Percentiles rank a stretch among this genome's conserved stretches.
These are phyloP conservation scores for Euplagia quadripunctaria DNA, from an alignment of 2,888 invertebrate genomes.

Conservation along the genomic window DNA sequence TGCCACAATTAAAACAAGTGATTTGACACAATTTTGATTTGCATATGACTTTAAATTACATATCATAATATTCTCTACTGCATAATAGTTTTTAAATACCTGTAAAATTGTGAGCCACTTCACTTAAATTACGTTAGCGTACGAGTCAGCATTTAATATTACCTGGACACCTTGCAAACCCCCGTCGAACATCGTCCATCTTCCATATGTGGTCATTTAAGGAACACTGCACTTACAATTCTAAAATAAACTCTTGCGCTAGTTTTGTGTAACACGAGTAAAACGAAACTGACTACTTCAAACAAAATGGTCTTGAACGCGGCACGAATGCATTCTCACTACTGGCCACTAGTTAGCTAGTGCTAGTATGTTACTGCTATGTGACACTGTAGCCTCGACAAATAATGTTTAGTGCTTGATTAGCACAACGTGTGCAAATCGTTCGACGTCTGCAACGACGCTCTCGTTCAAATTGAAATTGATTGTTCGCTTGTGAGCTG, in stretches of 20 bases:
- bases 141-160: conserved; percentile 33
- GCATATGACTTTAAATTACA: neutral
- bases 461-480: conserved; percentile 75
- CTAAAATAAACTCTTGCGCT: conserved; percentile 32
- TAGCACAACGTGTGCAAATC: conserved; percentile 84
- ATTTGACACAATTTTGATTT: neutral
- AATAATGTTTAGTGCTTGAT: conserved; percentile 84
- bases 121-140: neutral
- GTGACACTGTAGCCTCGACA: conserved; percentile 71
- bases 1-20: neutral
- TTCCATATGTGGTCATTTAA: conserved; percentile 72
- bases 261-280: conserved; percentile 34
- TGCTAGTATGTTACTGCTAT: conserved; percentile 49
- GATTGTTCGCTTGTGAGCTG: conserved; percentile 74
- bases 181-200: conserved; percentile 79
- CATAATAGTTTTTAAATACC: neutral
- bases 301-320: conserved; percentile 49
- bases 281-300: conserved; percentile 18
- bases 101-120: neutral
- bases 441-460: conserved; percentile 56
- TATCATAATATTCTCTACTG: neutral
- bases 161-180: conserved; percentile 78
- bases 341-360: conserved; percentile 48
- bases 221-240: conserved; percentile 39
- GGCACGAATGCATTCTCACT: conserved; percentile 60